Conservation (phyloP, 2,888 invertebrate species). For the Thymelicus lineola region DNA sequence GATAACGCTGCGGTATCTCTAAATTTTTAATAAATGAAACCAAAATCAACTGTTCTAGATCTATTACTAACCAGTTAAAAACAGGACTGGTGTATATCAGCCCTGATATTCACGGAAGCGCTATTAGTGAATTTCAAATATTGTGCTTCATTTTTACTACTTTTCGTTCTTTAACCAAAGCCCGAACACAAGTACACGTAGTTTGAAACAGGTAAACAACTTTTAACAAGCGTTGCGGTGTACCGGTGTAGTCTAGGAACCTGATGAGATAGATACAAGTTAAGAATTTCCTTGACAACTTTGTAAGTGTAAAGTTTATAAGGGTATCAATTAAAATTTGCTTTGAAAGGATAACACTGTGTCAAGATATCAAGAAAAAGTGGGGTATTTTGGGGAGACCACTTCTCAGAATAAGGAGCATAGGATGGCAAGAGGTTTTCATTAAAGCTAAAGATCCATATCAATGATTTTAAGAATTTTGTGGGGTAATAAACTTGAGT, state of each 20-base stretch:
- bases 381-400: too few species aligned
- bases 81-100: too few species aligned
- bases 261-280: neutral
- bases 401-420: too few species aligned
- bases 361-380: too few species aligned
- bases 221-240: conserved; percentile 29
- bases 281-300: conserved; percentile 1
- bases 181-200: conserved; percentile 20
- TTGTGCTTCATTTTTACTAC: conserved; percentile 10
- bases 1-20: too few species aligned
- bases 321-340: neutral
- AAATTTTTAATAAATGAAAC: too few species aligned
- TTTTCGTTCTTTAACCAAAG: conserved; percentile 11
- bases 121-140: neutral
- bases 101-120: neutral
- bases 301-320: conserved; percentile 3
- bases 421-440: too few species aligned
- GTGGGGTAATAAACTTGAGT: too few species aligned
- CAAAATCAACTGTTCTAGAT: neutral
- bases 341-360: neutral
- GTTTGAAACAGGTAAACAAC: conserved; percentile 32
- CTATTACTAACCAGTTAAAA: neutral
- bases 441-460: too few species aligned
- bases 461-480: too few species aligned
- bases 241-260: conserved; percentile 14